These are phyloP conservation scores for Silurus meridionalis DNA, from an alignment of 2,113 vertebrate species.

Conservation along the genomic window DNA sequence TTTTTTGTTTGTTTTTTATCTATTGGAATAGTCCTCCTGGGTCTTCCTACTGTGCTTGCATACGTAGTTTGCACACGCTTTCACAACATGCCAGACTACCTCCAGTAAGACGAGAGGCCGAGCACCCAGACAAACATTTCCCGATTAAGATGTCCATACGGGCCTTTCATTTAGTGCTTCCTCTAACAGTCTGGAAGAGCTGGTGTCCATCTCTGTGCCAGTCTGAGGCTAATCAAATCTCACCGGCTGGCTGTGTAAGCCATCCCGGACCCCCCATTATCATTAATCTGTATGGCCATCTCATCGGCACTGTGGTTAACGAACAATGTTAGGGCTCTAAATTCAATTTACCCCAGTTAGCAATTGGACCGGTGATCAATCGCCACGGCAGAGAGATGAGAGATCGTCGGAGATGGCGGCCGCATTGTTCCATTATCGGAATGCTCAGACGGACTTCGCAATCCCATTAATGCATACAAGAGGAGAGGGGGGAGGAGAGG, in stretches of 20 bases:
- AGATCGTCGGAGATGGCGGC: constrained; percentile 66
- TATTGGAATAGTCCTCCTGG: background rate
- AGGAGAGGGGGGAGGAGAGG: background rate
- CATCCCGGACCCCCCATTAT: constrained; percentile 74
- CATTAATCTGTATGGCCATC: constrained; percentile 78
- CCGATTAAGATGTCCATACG: constrained; percentile 69
- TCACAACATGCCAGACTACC: constrained; percentile 22
- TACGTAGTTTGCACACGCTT: background rate
- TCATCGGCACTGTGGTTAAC: constrained; percentile 78
- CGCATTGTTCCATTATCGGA: constrained; percentile 70
- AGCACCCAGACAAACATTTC: constrained; percentile 74
- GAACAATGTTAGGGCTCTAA: constrained; percentile 78
- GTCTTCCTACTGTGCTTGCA: background rate
- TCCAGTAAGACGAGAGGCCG: constrained; percentile 66
- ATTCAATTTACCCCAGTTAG: constrained; percentile 79
- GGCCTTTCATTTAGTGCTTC: constrained; percentile 78
- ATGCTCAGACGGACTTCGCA: constrained; percentile 69
- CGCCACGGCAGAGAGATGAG: constrained; percentile 69
- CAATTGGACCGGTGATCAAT: constrained; percentile 78
- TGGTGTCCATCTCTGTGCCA: constrained; percentile 68
- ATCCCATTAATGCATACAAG: constrained; percentile 69
- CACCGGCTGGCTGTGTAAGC: constrained; percentile 70
- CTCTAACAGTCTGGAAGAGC: constrained; percentile 70
- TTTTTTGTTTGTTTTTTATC: background rate
- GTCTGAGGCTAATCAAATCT: constrained; percentile 78